Base-by-base conservation (phyloP, 2,888 invertebrate species). In the Acrobasis suavella region DNA sequence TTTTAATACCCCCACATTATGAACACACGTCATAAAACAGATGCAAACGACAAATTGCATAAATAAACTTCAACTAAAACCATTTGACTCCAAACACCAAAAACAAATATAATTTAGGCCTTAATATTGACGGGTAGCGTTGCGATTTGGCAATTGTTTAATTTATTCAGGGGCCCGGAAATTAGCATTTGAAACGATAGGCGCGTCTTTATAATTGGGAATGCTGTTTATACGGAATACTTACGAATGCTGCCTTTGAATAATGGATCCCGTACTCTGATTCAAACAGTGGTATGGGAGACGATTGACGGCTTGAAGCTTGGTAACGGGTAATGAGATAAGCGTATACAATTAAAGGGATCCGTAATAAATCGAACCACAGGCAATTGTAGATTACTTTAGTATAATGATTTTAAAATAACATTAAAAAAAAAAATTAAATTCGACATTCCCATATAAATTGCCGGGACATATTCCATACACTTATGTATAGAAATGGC, bases 201-300 rank as follows among this genome's bases (percentile, higher is more conserved):
- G 71, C 63, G 74, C 74, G 71, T 78, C 77, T 81, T 81, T 81
- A 82, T 86, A 82, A 85, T 85, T 83, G 78, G 73, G 71, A 64
- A 74, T 72, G 73, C 72, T 83, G 80, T 83, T 83, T 82, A 81
- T 76, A 80, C 66, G 66, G 63, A 73, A 71, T 73, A 70, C 76
- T 74, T 78, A 76, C 76, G 76, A 81, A 79, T 80, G 78, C 78
- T 76, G 79, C 81, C 76, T 78, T 79, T 87, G 83, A 86, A 86
- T 86, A 86, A 86, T 86, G 82, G 75, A 85, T 84, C 72, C 68
- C 71, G 69, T 64, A 72, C 76, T 72, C 72, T 70, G 75, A 79
- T 78, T 77, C 75, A 71, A 73, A 72, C 73, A 64, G 59, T 63
- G 63, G 64, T 64, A 67, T 74, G 72, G 62, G 68, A 67, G 62